Evolutionary conservation across 1,140 invertebrate genomes (phyloP).

Genomic region (Pantala flavescens): DNA sequence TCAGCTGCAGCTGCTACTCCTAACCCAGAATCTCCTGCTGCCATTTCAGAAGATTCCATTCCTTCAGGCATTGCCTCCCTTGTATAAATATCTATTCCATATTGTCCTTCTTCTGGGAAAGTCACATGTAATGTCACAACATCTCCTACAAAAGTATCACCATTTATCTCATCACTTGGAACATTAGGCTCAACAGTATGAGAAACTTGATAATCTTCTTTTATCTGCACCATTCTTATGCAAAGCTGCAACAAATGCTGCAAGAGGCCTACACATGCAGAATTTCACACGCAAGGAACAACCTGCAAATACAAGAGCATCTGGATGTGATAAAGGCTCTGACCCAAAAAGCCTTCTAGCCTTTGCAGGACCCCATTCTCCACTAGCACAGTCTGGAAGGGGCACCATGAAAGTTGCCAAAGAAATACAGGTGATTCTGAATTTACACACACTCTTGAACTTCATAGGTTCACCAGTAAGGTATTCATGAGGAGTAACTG

Average conservation of each 20-base stretch:
- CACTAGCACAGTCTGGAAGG: conserved; percentile 92
- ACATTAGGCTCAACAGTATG: conserved; percentile 46
- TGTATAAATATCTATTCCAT: conserved; percentile 95
- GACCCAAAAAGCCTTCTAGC: conserved; percentile 45
- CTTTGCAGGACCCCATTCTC: conserved; percentile 99
- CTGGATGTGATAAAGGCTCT: conserved; percentile 54
- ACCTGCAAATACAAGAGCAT: conserved; percentile 81
- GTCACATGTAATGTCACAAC: conserved; percentile 81
- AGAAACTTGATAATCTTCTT: conserved; percentile 75
- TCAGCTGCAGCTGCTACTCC: conserved; percentile 57
- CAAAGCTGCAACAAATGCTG: conserved; percentile 95
- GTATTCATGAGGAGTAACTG: conserved; percentile 92
- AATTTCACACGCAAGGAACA: conserved; percentile 87
- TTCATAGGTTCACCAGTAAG: conserved; percentile 96
- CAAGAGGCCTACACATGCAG: conserved; percentile 84
- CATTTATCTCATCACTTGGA: neutral
- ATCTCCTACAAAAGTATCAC: conserved; percentile 46
- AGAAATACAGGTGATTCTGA: conserved; percentile 91
- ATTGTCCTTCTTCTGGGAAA: conserved; percentile 88
- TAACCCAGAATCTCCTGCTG: conserved; percentile 34
- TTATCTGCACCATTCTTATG: conserved; percentile 95
- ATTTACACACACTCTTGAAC: conserved; percentile 98
- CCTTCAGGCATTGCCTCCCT: conserved; percentile 45
- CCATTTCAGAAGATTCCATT: conserved; percentile 17
- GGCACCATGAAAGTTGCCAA: conserved; percentile 95